Evolutionary conservation across 2,888 invertebrate genomes (phyloP).

Genomic region (Stenichneumon culpator): DNA sequence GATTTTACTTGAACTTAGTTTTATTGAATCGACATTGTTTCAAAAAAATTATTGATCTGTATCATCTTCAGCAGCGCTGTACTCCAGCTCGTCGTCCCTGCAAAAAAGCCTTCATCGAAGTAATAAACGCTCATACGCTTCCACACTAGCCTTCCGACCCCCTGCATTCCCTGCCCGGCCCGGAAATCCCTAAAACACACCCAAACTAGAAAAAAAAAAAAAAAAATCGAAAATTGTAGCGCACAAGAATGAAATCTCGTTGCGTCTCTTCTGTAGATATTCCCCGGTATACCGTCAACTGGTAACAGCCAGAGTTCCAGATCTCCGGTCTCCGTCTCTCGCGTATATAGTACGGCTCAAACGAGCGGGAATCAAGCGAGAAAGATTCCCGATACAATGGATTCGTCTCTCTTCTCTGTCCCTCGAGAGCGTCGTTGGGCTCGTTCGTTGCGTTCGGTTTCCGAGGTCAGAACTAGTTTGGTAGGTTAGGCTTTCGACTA

Average conservation of each 20-base stretch:
- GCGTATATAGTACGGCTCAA: background rate
- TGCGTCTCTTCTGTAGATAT: background rate
- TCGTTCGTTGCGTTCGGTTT: constrained; percentile 59
- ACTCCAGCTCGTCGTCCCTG: constrained; percentile 1
- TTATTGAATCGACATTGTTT: too few relatives aligned
- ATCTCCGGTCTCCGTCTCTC: constrained; percentile 25
- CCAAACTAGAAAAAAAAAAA: background rate
- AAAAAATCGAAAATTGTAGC: background rate
- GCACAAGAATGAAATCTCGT: background rate
- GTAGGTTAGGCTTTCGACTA: constrained; percentile 78
- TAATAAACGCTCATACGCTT: constrained; percentile 28
- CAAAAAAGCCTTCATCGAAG: constrained; percentile 42
- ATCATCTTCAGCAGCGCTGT: too few relatives aligned
- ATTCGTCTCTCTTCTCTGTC: constrained; percentile 9
- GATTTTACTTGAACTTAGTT: too few relatives aligned
- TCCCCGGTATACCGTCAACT: constrained; percentile 28
- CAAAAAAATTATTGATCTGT: too few relatives aligned
- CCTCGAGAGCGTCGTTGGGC: constrained; percentile 11
- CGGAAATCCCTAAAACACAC: background rate
- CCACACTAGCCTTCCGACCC: background rate
- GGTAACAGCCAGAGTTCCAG: constrained; percentile 43
- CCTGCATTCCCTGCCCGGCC: constrained; percentile 20
- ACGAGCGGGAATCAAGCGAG: constrained; percentile 48
- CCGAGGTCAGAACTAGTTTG: constrained; percentile 80
- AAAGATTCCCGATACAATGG: constrained; percentile 76